A percentile compares a stretch with the other conserved stretches of the same genome.
These are phyloP conservation scores for Seladonia tumulorum DNA, from an alignment of 2,888 invertebrate species.

Conservation along the genomic window DNA sequence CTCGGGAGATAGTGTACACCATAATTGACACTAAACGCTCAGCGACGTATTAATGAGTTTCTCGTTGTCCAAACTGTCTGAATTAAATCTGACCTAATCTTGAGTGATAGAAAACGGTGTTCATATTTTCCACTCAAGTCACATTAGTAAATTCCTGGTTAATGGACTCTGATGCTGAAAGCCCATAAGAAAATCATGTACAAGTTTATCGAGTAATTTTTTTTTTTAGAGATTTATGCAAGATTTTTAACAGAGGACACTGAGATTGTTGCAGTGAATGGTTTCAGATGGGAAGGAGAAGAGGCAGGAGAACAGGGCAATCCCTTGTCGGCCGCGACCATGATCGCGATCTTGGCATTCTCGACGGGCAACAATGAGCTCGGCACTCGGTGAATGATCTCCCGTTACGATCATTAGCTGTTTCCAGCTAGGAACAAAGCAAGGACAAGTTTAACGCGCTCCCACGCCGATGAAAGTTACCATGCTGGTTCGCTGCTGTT, in stretches of 20 bases:
- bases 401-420: conserved; percentile 51
- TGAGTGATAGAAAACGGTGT: background rate
- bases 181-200: background rate
- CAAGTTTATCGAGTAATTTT: background rate
- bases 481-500: conserved; percentile 26
- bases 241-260: no score
- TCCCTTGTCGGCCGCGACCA: conserved; percentile 11
- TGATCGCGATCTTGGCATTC: conserved; percentile 71
- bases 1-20: background rate
- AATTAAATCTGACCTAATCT: background rate
- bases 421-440: conserved; percentile 70
- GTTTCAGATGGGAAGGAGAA: background rate
- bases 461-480: conserved; percentile 64
- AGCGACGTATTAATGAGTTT: background rate
- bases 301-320: background rate
- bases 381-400: conserved; percentile 50
- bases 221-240: background rate
- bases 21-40: background rate
- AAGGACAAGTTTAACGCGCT: conserved; percentile 75
- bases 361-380: conserved; percentile 54
- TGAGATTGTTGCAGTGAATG: background rate
- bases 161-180: background rate
- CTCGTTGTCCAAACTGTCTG: background rate
- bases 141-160: background rate
- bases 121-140: background rate